Percentiles rank a stretch among this genome's conserved stretches.
phyloP scores from a whole-genome alignment of 1,140 invertebrate species.

The Orussus abietinus region DNA sequence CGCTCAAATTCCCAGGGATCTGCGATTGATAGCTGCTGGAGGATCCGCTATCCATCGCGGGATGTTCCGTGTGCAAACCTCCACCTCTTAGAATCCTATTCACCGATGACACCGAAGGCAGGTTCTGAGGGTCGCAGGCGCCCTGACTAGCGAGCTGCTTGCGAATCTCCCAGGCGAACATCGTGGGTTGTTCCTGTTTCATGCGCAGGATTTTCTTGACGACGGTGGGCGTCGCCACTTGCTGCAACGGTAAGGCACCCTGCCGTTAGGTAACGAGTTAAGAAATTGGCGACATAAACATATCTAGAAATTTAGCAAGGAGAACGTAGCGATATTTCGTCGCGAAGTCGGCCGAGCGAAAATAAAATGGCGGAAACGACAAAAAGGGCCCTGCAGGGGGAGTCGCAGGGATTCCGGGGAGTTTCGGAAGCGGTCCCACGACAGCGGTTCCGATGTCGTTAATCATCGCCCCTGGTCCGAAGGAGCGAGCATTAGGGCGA shows the following conservation, averaged over 20 bases:
- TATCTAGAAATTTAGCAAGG: too few relatives aligned
- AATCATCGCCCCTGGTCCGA: neutral
- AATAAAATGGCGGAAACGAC: too few relatives aligned
- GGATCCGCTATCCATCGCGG: constrained; percentile 34
- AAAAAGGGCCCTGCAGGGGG: too few relatives aligned
- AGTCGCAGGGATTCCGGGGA: too few relatives aligned
- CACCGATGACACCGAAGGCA: constrained; percentile 91
- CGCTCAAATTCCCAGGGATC: constrained; percentile 15
- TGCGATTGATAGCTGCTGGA: constrained; percentile 22
- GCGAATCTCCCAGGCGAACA: constrained; percentile 92
- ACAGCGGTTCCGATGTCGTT: neutral
- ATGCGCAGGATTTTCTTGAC: constrained; percentile 87
- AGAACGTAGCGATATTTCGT: too few relatives aligned
- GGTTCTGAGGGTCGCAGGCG: constrained; percentile 79
- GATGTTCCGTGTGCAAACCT: constrained; percentile 53
- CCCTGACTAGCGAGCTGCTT: constrained; percentile 80
- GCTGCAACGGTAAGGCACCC: constrained; percentile 59
- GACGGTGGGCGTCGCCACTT: constrained; percentile 89
- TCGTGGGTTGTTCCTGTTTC: constrained; percentile 87
- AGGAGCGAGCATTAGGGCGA: neutral
- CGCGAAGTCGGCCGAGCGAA: too few relatives aligned
- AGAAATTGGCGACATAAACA: constrained; percentile 11
- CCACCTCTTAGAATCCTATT: constrained; percentile 90
- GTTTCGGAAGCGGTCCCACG: too few relatives aligned
- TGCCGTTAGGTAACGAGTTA: too few relatives aligned